Evolutionary conservation across 2,888 invertebrate genomes (phyloP).

Genomic region (Temnothorax ravouxi): DNA sequence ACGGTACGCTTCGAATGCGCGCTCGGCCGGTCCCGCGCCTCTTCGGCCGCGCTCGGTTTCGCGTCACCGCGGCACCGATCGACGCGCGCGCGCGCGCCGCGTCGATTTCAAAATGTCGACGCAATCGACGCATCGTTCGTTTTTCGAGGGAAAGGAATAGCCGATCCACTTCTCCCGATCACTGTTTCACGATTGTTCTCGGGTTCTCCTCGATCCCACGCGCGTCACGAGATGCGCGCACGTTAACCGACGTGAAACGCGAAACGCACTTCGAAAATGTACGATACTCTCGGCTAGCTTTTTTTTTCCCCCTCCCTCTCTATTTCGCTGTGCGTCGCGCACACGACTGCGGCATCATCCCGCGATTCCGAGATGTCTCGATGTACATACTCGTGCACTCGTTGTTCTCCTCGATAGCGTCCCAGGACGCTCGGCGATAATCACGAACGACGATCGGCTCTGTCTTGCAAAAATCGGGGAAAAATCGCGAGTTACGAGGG

Average conservation of each 20-base stretch:
- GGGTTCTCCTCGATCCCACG: no score
- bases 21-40: neutral
- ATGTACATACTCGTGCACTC: neutral
- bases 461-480: neutral
- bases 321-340: neutral
- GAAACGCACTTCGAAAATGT: neutral
- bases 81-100: neutral
- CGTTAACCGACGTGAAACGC: no score
- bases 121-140: no score
- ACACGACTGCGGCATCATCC: neutral
- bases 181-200: neutral
- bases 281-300: neutral
- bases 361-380: neutral
- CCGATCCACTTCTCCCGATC: neutral
- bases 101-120: neutral
- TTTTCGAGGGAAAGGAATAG: neutral
- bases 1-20: slow-evolving; percentile 9
- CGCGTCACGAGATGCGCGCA: no score
- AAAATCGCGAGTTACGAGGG: neutral
- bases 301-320: neutral
- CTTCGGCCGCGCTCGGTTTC: neutral
- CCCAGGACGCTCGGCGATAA: neutral
- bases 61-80: neutral
- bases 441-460: neutral
- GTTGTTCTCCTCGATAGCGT: neutral